A percentile compares a stretch with the other conserved stretches of the same genome.
phyloP scores from a whole-genome alignment of 2,797 vertebrate species.

The Sebastes diploproa region DNA sequence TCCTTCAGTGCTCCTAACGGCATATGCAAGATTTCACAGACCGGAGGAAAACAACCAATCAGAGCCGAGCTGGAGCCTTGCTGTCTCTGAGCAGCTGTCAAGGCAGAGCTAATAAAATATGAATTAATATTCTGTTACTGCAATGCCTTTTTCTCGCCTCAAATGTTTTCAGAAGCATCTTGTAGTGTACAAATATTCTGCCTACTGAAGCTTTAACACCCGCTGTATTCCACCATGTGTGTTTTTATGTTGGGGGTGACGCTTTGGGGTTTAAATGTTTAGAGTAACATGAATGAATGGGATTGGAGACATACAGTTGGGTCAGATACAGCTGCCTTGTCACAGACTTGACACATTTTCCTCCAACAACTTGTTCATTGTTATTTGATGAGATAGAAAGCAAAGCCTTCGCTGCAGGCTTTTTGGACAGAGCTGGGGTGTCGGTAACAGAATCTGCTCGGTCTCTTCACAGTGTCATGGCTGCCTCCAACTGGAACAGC shows the following conservation, averaged over 20 bases:
- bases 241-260: not conserved
- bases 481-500: conserved; percentile 33
- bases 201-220: too few relatives aligned
- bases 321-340: not conserved
- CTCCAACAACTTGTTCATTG: conserved; percentile 21
- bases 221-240: not conserved
- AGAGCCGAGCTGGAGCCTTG: too few relatives aligned
- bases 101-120: too few relatives aligned
- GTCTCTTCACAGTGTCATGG: conserved; percentile 20
- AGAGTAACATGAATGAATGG: not conserved
- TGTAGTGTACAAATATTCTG: too few relatives aligned
- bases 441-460: conserved; percentile 49
- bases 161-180: too few relatives aligned
- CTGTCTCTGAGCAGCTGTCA: too few relatives aligned
- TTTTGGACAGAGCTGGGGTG: conserved; percentile 45
- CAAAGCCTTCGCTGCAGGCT: conserved; percentile 31
- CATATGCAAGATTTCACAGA: too few relatives aligned
- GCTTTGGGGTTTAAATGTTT: not conserved
- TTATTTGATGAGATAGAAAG: conserved; percentile 52
- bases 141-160: too few relatives aligned
- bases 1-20: too few relatives aligned
- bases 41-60: too few relatives aligned
- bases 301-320: not conserved
- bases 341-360: not conserved
- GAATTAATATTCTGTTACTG: too few relatives aligned